Conservation (phyloP, 1,140 invertebrate genomes). For the Zaprionus africanus region DNA sequence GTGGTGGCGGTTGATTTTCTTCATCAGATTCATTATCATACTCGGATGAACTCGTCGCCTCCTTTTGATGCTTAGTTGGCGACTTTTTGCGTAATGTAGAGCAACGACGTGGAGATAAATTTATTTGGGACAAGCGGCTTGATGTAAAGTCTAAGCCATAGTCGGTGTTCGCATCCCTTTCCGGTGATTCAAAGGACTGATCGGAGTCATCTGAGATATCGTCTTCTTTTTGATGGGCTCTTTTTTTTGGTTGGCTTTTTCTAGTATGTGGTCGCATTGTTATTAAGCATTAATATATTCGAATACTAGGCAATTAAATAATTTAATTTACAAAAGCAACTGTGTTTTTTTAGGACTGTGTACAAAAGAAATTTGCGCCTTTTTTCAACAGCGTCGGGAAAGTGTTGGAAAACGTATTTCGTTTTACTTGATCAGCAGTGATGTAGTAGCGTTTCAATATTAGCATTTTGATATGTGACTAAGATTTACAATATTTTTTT, state of each 20-base stretch:
- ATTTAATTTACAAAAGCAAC: not conserved
- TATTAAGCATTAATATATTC: not conserved
- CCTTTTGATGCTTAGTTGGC: not conserved
- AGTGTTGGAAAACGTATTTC: constrained; percentile 14
- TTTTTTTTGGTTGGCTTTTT: constrained; percentile 2
- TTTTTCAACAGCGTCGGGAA: not conserved
- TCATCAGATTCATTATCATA: constrained; percentile 9
- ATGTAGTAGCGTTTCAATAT: too few relatives aligned
- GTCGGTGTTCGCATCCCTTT: constrained; percentile 46
- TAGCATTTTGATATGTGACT: too few relatives aligned
- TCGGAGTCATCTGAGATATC: constrained; percentile 15
- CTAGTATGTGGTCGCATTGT: not conserved
- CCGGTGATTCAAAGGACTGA: constrained; percentile 42
- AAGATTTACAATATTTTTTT: too few relatives aligned
- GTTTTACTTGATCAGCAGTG: not conserved
- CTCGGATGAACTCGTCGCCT: not conserved
- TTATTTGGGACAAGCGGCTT: constrained; percentile 32
- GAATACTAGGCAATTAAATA: not conserved
- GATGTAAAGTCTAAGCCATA: constrained; percentile 68
- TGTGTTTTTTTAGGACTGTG: not conserved
- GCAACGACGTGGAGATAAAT: constrained; percentile 12
- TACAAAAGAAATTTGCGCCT: constrained; percentile 8
- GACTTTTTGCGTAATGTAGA: constrained; percentile 44
- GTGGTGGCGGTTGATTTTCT: constrained; percentile 4
- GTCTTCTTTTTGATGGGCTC: not conserved